Evolutionary conservation across 2,888 invertebrate genomes (phyloP), one percentile per base, ranked within the genome.

Genomic region (Eristalis pertinax): DNA sequence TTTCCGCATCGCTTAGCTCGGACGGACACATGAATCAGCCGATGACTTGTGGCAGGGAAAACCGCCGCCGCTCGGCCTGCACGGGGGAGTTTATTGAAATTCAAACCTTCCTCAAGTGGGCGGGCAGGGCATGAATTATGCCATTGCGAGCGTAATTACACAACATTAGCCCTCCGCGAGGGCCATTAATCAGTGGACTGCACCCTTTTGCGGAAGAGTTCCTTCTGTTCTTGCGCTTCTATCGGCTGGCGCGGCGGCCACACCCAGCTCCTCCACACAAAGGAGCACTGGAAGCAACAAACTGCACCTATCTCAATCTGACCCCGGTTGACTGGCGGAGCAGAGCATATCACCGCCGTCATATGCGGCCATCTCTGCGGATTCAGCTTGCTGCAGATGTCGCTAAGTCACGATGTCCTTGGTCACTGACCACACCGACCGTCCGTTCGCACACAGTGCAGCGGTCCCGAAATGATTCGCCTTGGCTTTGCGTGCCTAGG

Each of bases 401-500:
- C 88, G 88, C 88, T 79, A 80, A 88, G 88, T 88, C 88, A 88
- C 88, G 88, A 88, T 84, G 88, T 88, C 88, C 88, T 88, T 88
- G 88, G 84, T 88, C 84, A 88, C 70, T 88, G 84, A 88, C 88
- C 81, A 88, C 80, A 78, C 67, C 75, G 60, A 76, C 69, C 35
- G 64, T 38, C 38, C 38, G 38, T 38, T 38, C 38, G 13, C 35
- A 35, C 35, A 29, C 29, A 29, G 29, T 4, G 29, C 29, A 35
- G 35, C 62, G 43, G 74, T 35, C 56, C 58, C 78, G 38, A 69
- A 43, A n/a, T 29, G 38, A 75, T 75, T 75, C 67, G 32, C 24
- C 43, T 32, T n/a, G 29, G 62, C 10, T 72, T 50, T 84, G 72
- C 63, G 64, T 69, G 68, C 72, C 70, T 69, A 22, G 70, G 24